Base-by-base conservation (phyloP, 2,113 vertebrate genomes). In the Paedocypris sp. region DNA sequence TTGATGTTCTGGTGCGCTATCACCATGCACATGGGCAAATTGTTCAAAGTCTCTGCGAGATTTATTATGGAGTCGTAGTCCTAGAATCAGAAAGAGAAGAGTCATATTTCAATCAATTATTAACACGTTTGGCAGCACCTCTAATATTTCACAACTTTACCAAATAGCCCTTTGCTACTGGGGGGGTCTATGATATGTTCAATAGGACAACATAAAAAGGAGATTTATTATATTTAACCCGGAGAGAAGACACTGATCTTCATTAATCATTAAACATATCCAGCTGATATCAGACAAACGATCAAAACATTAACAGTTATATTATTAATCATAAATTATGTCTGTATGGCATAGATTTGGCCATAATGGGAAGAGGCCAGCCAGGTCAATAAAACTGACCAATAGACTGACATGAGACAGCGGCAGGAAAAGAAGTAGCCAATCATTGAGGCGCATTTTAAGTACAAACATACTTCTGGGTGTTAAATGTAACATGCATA, bases 1-100 rank as follows among this genome's bases (percentile, higher is more conserved):
- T 89, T 80, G 74, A 96, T 81, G 13, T 88, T 91, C 73, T 83
- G 88, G 54, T 93, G 91, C 43, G 81, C 71, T 0, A 88, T 78
- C 52, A 90, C 76, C 1, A 79, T 18, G 38, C 87, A 92, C 73
- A 86, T 88, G 1, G 91, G 91, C 66, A 96, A 76, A 28, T 84
- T 76, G 57, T 81, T 85, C 50, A 96, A 75, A 0, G 81, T 91
- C 73, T 93, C 90, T 75, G 94, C 88, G 76, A 95, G 81, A 8
- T 82, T 84, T 57, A 94, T 83, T 32, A 92, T 88, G 61, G 89
- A 84, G 0, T 88, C 76, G 5, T 90, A 91, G 72, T 92, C 89
- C 92, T 95, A 70, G 1, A 0, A 46, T 46, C 45, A 65, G 16
- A 60, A 26, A 3, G 33, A 73, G 1, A 46, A 47, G 33, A 19